Evolutionary conservation across 2,797 vertebrate genomes (phyloP), one percentile per base, ranked within the genome.

Genomic region (Manis crassicaudata): DNA sequence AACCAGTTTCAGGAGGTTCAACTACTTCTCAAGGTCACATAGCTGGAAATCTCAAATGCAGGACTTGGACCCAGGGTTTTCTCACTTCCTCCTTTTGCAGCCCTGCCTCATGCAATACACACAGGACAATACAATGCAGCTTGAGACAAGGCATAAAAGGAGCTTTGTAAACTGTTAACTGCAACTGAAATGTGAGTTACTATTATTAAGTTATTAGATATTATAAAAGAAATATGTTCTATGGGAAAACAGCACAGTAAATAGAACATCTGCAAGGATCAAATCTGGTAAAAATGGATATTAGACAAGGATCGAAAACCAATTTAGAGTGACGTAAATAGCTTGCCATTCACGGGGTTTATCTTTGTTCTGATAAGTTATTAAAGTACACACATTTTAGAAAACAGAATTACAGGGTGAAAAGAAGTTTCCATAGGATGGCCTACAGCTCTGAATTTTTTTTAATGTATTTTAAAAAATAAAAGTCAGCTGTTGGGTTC

Each of bases 361-460:
- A 97, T 97, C 96, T 96, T 92, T 91, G 72, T 94, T 92, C 92
- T 14, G 58, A 37, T 93, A 92, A 96, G 96, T 93, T 97, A 96
- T 93, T 87, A 95, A 96, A 92, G 80, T 80, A 29, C 52, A 60
- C 3, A 62, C 50, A 60, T 94, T 98, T 93, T 88, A 79, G 76
- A 85, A 97, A 96, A 97, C 40, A 95, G 77, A 96, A 95, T 82
- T 95, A 96, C 2, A 92, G 82, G 60, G 68, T 75, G 12, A 95
- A 95, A 37, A 88, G 88, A 92, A 80, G 75, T 75, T 92, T 90
- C 92, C 85, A 65, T 46, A 73, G 81, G 83, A 89, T 96, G 70
- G 92, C 76, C 83, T 90, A 73, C 29, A 54, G 90, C 70, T 70
- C 83, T 93, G 85, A 14, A 37, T 68, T 58, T 80, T 88, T 91